Base-by-base conservation (phyloP, 2,113 vertebrate genomes). In the Lampris megalopsis region DNA sequence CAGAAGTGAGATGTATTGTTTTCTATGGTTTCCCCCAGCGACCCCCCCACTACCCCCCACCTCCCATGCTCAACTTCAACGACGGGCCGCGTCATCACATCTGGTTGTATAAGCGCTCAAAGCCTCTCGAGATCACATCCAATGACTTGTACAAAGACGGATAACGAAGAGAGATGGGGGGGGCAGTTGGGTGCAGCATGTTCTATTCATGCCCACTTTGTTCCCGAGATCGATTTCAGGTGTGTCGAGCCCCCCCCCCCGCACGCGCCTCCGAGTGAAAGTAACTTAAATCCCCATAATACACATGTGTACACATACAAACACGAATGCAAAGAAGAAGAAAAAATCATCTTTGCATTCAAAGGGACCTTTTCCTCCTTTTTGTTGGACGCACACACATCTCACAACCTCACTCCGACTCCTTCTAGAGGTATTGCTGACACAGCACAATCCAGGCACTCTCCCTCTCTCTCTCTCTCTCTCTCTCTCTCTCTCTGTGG, bases 401-500 rank as follows among this genome's bases (percentile, higher is more conserved):
- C 52, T 24, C 24, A 24, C 24, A 24, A 24, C 24, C 24, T 24
- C 24, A 24, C 24, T 24, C 24, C 24, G 24, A 24, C 24, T 61
- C 63, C 68, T 63, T 66, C 56, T 67, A 8, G 35, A 79, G 67
- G 77, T 66, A 70, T 63, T 76, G 89, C 88, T 91, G 91, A 92
- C 80, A 73, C 88, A 89, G 89, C 77, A 81, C 36, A 40, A 60
- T 24, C 41, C 50, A 36, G 38, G 58, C 63, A 57, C 41, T 54
- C 41, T 69, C 24, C 38, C 53, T 69, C 53, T 37, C 42, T 42
- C 37, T 58, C 41, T 56, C 41, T 35, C 41, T 69, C 9, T 50
- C 35, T 40, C 61, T 41, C 59, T 9, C 40, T 57, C 61, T 63
- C 61, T 61, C 54, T 67, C 68, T 56, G 8, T 47, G n/a, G 65